Conservation (phyloP, 2,888 invertebrate species). For the Diarsia mendica region DNA sequence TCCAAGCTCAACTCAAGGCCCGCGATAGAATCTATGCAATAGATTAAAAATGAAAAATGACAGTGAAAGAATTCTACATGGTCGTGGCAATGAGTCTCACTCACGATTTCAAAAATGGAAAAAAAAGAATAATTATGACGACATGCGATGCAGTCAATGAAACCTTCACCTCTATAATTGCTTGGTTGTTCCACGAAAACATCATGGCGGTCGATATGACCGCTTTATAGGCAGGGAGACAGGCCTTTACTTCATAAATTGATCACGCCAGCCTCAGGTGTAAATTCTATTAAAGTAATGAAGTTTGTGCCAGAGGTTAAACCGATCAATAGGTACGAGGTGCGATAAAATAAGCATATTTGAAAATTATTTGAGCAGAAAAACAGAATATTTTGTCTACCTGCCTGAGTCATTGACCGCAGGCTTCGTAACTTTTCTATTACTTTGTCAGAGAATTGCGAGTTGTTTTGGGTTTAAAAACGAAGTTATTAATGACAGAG, state of each 20-base stretch:
- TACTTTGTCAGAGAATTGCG: conserved; percentile 49
- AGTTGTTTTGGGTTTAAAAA: conserved; percentile 48
- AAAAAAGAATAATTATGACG: neutral
- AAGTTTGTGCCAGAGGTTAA: conserved; percentile 47
- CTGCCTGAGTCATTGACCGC: conserved; percentile 30
- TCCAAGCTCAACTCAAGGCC: too few relatives aligned
- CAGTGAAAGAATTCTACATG: neutral
- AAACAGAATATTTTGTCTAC: conserved; percentile 36
- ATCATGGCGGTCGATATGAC: conserved; percentile 1
- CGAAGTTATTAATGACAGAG: conserved; percentile 54
- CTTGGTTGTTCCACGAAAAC: conserved; percentile 30
- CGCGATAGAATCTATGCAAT: too few relatives aligned
- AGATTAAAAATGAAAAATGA: neutral
- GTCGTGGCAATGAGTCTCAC: conserved; percentile 12
- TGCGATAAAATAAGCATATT: conserved; percentile 36
- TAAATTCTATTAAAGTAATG: conserved; percentile 61
- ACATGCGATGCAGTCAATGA: conserved; percentile 2
- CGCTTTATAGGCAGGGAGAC: neutral
- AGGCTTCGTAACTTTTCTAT: conserved; percentile 26
- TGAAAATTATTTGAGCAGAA: conserved; percentile 25
- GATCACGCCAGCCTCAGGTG: conserved; percentile 37
- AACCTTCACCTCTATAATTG: conserved; percentile 14
- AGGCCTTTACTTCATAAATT: conserved; percentile 39
- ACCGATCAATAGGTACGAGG: conserved; percentile 36
- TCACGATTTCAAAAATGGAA: neutral